Evolutionary conservation across 1,140 invertebrate genomes (phyloP), one percentile per base, ranked within the genome.

Genomic region (Cyrtorhinus lividipennis): DNA sequence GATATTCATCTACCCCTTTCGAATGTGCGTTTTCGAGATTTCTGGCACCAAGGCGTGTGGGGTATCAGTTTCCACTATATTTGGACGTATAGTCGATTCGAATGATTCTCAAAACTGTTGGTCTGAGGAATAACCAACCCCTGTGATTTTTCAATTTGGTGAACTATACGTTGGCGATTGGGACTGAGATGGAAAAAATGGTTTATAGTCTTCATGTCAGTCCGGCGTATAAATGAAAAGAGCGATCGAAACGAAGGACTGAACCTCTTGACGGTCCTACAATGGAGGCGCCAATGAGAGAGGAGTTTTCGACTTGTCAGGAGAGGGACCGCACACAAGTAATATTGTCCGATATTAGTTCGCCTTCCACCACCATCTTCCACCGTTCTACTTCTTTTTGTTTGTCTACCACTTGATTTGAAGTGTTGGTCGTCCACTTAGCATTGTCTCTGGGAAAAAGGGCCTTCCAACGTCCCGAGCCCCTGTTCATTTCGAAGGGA

Each of bases 271-370:
- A 53, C 8, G 48, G 20, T 53, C 20, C 20, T 20, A 53, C 48
- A 53, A 53, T 53, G 48, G 48, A 53, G 48, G 48, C 48, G 48
- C 48, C 48, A 53, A 53, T 53, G 48, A 53, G 48, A 53, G 48
- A 53, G 48, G 20, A 53, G 48, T 53, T 53, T 53, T 53, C 20
- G 48, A 53, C 48, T 53, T 53, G 48, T 53, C 48, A 53, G 18
- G 48, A 53, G 48, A 53, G 20, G 48, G 48, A 53, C 48, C 48
- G 48, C 48, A 53, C 48, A 53, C 48, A 53, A 53, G 48, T 53
- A 53, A 53, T 53, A 53, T 53, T 53, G 48, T 53, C 48, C 48
- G 48, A 53, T 53, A 53, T 53, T 59, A 59, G 26, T 56, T 25
- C 56, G 5, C 56, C 56, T 1, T 24, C n/a, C 27, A 22, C n/a